Evolutionary conservation across 2,113 vertebrate species (phyloP).

Genomic region (Tetrax tetrax): DNA sequence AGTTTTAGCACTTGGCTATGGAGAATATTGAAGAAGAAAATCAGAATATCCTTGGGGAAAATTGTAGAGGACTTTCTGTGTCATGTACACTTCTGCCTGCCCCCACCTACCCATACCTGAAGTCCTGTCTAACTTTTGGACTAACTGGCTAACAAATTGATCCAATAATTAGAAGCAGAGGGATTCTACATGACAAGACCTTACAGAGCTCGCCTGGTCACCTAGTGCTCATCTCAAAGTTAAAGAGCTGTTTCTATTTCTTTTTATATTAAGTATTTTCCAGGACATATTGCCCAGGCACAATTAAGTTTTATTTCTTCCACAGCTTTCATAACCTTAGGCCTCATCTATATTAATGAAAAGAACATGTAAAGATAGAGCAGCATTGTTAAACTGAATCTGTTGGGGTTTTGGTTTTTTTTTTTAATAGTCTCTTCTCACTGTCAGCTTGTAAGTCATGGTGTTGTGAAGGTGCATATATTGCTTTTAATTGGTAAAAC

Average conservation of each 20-base stretch:
- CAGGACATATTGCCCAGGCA: neutral
- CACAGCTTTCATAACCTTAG: constrained; percentile 22
- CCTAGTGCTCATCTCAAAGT: neutral
- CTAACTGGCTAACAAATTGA: neutral
- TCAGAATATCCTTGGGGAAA: neutral
- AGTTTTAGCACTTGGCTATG: neutral
- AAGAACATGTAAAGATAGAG: neutral
- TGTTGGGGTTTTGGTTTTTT: neutral
- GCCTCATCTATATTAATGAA: constrained; percentile 63
- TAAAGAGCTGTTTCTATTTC: neutral
- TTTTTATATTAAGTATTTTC: neutral
- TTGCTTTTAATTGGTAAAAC: constrained; percentile 1
- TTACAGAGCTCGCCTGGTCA: neutral
- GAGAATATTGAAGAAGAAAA: neutral
- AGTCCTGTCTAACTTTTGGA: neutral
- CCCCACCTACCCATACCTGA: neutral
- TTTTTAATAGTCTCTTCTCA: neutral
- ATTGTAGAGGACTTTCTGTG: neutral
- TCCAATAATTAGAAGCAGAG: neutral
- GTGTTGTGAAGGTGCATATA: neutral
- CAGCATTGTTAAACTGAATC: constrained; percentile 28
- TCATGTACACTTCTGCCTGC: neutral
- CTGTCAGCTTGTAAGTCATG: neutral
- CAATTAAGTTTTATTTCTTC: constrained; percentile 18
- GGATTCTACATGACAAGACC: neutral